phyloP scores from a whole-genome alignment of 2,797 vertebrate genomes.

The Rallus crepitans region DNA sequence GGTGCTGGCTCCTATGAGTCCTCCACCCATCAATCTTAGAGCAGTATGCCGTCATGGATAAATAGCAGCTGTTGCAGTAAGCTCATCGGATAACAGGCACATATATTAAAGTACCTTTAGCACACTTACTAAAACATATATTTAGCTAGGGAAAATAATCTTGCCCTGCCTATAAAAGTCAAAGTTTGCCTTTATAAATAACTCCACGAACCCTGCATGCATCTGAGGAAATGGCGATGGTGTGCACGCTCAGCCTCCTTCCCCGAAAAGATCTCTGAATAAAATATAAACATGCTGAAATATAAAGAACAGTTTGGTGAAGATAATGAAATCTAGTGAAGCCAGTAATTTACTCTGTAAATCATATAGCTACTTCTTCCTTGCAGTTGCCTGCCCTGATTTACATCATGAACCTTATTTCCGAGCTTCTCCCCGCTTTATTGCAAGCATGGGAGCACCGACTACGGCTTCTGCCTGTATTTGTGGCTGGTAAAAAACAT shows the following conservation, averaged over 20 bases:
- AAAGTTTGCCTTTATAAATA: constrained; percentile 71
- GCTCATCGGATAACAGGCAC: constrained; percentile 64
- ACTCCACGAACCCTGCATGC: constrained; percentile 1
- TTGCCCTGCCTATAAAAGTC: constrained; percentile 61
- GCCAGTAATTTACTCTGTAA: constrained; percentile 63
- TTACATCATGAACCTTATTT: constrained; percentile 52
- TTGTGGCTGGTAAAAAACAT: neutral
- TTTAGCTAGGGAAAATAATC: constrained; percentile 70
- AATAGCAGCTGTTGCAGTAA: constrained; percentile 65
- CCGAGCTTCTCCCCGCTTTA: neutral
- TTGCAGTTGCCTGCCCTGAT: constrained; percentile 43
- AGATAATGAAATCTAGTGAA: constrained; percentile 68
- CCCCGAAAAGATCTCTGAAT: constrained; percentile 27
- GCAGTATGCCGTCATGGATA: constrained; percentile 53
- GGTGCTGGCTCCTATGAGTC: constrained; percentile 15
- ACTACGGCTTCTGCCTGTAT: neutral
- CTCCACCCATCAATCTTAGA: constrained; percentile 58
- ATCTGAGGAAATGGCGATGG: neutral
- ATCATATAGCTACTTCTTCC: constrained; percentile 42
- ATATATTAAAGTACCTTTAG: constrained; percentile 63
- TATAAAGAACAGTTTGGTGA: constrained; percentile 52
- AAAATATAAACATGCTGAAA: constrained; percentile 55
- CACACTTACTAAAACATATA: constrained; percentile 70
- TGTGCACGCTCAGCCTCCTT: neutral
- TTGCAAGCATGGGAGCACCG: neutral